Conservation (phyloP, 2,888 invertebrate species). For the Mythimna impura region DNA sequence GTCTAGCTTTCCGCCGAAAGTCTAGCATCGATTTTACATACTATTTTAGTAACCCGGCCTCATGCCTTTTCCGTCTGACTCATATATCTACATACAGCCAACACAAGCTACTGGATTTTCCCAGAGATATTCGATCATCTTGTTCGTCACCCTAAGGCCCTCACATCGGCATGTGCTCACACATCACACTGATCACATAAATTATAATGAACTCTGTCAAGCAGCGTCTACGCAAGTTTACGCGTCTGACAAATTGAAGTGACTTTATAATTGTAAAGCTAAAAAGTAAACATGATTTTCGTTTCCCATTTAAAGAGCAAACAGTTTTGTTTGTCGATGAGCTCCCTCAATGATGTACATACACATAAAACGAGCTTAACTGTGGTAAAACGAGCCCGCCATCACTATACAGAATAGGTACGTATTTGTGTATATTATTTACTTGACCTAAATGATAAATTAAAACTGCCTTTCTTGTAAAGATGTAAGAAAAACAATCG, state of each 20-base stretch:
- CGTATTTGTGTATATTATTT: conserved; percentile 32
- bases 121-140: conserved; percentile 18
- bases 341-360: conserved; percentile 70
- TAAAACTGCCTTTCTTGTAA: conserved; percentile 45
- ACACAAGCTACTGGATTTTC: conserved; percentile 20
- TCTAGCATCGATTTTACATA: conserved; percentile 52
- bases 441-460: conserved; percentile 54
- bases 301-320: conserved; percentile 77
- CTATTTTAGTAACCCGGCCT: conserved; percentile 42
- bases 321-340: conserved; percentile 75
- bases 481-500: conserved; percentile 44
- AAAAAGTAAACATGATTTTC: conserved; percentile 80
- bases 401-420: conserved; percentile 44
- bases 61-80: conserved; percentile 29
- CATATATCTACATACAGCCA: neutral
- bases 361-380: conserved; percentile 68
- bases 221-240: conserved; percentile 50
- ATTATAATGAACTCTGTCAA: conserved; percentile 62
- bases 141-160: conserved; percentile 12
- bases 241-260: conserved; percentile 62
- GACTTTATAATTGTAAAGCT: conserved; percentile 78
- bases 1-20: conserved; percentile 37
- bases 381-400: conserved; percentile 65
- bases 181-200: conserved; percentile 43
- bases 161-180: conserved; percentile 28